Base-by-base conservation (phyloP, 2,113 vertebrate species). In the Cyprinus carpio region DNA sequence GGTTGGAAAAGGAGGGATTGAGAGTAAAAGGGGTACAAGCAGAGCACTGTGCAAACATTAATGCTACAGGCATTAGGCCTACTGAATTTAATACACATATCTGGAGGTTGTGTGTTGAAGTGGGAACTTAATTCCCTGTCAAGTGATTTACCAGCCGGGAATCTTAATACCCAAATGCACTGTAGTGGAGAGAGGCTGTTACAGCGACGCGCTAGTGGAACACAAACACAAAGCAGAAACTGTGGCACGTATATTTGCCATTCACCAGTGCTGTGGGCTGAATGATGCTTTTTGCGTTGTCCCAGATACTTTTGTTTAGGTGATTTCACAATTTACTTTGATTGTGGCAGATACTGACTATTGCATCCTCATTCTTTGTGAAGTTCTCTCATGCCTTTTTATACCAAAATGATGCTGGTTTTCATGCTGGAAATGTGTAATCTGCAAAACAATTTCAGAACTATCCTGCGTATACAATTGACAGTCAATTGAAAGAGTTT, bases 31-130 rank as follows among this genome's bases (percentile, higher is more conserved):
- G 54, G 76, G 27, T 31, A 77, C 25, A 62, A 81, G 56, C 29
- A 43, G 75, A 60, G 64, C 64, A 67, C 79, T 77, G 85, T 20
- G 37, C 54, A 84, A 86, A 82, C 64, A 89, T 67, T 43, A 81
- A 72, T 81, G 82, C 88, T 71, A 46, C 77, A n/a, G 85, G 88
- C 83, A 69, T 85, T 85, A 56, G 69, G 76, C 43, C 84, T 86
- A 56, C 78, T 85, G 84, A 87, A 88, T 90, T 87, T 85, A 88
- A 84, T 84, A 87, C 87, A 87, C 90, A 92, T 91, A 92, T 89
- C 88, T 91, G 72, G 82, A 87, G 89, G 88, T 87, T 88, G 77
- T 90, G 85, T 88, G 84, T 84, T 72, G 86, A 87, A 83, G 87
- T 87, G 87, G 87, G 85, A 87, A 87, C 72, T 83, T 88, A 87